These are phyloP conservation scores for Procapra przewalskii DNA, from an alignment of 2,113 vertebrate genomes.

Conservation along the genomic window DNA sequence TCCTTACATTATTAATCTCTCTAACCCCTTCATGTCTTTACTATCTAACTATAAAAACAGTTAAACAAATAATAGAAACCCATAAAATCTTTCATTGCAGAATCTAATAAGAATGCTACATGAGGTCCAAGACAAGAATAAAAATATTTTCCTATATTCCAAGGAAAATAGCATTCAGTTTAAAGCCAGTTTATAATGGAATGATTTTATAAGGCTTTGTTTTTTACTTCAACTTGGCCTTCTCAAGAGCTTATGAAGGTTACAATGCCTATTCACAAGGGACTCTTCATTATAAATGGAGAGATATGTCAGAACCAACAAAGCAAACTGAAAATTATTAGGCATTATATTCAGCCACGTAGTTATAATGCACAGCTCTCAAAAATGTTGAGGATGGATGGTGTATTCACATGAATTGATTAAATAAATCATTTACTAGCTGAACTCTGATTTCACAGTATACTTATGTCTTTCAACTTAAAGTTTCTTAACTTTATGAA, in stretches of 20 bases:
- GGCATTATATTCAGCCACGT: constrained; percentile 34
- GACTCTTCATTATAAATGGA: constrained; percentile 60
- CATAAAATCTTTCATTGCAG: constrained; percentile 29
- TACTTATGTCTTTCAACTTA: constrained; percentile 31
- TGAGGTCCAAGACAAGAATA: constrained; percentile 23
- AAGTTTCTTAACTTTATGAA: constrained; percentile 35
- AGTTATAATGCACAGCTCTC: constrained; percentile 49
- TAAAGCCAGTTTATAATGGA: constrained; percentile 46
- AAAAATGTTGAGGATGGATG: constrained; percentile 54
- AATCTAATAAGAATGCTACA: constrained; percentile 34
- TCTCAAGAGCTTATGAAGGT: constrained; percentile 72
- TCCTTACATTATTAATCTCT: constrained; percentile 69
- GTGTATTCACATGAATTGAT: constrained; percentile 50
- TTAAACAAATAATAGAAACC: constrained; percentile 55
- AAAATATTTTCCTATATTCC: constrained; percentile 44
- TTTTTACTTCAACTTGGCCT: constrained; percentile 52
- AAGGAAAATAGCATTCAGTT: constrained; percentile 57
- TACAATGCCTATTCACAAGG: constrained; percentile 50
- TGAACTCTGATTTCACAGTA: constrained; percentile 45
- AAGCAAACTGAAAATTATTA: constrained; percentile 70
- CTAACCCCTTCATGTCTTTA: constrained; percentile 15
- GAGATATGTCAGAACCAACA: constrained; percentile 58
- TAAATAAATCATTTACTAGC: constrained; percentile 62
- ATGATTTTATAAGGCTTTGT: constrained; percentile 55
- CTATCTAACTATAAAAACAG: constrained; percentile 48